These are phyloP conservation scores for Eupithecia vulgata DNA, from an alignment of 2,888 invertebrate genomes.

Conservation along the genomic window DNA sequence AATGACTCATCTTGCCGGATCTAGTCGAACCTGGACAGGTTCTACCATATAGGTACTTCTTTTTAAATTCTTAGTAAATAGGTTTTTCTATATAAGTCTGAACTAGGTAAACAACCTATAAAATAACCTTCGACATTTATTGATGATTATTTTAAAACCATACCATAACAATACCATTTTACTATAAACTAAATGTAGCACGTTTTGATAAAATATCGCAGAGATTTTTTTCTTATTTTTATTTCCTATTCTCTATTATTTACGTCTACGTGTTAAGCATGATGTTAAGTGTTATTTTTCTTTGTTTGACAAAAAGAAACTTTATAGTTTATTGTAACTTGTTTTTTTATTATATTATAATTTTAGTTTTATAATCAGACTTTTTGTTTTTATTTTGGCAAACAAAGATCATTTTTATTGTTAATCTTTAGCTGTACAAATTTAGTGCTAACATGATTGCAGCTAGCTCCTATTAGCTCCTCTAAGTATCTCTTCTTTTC, in stretches of 20 bases:
- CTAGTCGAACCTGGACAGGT: neutral
- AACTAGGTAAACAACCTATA: neutral
- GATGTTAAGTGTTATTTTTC: constrained; percentile 12
- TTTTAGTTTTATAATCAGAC: neutral
- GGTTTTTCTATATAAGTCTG: neutral
- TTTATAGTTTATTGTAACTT: neutral
- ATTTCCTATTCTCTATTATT: neutral
- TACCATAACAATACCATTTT: no score
- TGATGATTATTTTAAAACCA: no score
- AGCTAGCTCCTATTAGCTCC: constrained; percentile 60
- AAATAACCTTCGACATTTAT: neutral
- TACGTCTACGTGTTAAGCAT: constrained; percentile 19
- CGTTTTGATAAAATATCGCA: neutral
- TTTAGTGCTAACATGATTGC: constrained; percentile 70
- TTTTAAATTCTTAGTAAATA: neutral
- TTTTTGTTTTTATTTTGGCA: constrained; percentile 17
- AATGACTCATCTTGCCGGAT: constrained; percentile 28
- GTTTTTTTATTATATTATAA: neutral
- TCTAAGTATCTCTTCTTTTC: constrained; percentile 50
- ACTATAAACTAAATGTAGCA: neutral
- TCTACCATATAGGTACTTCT: neutral
- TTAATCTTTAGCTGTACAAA: constrained; percentile 60
- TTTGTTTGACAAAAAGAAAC: constrained; percentile 28
- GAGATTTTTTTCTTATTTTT: neutral
- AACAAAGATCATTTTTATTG: constrained; percentile 35